Evolutionary conservation across 2,113 vertebrate species (phyloP), one percentile per base, ranked within the genome.

Genomic region (Rafetus swinhoei): DNA sequence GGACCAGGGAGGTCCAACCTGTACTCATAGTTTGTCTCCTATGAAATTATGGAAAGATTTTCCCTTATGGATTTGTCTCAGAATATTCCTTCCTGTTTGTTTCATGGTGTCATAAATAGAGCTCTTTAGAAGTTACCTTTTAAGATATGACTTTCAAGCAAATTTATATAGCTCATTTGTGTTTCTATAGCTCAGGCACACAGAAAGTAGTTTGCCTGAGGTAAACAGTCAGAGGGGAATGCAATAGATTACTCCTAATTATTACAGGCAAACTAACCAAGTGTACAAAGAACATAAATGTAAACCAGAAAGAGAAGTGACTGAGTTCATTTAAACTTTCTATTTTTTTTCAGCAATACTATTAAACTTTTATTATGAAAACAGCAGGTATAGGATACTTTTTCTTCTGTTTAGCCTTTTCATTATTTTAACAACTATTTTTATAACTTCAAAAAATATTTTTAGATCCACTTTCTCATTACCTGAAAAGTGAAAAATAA

Each of bases 121-220:
- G 13, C 4, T 82, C 1, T 90, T 91, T 83, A 22, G 76, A 91
- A 86, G 53, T 79, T 60, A 59, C 82, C 21, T 74, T 74, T 86
- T 82, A 89, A 72, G 60, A 77, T 77, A 77, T 92, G 15, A 95
- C 90, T 93, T 94, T 93, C 69, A 86, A 10, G 72, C 80, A 93
- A 59, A 91, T 94, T 93, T 94, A 94, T 96, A 54, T 25, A 81
- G 7, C 59, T 92, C 12, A 72, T 88, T 93, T 95, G 7, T 86
- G 84, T 92, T 96, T 95, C 90, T 29, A 4, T 93, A 85, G 90
- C 9, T 1, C 39, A 77, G 12, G 39, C 25, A 80, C 16, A 85
- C 39, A 86, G 0, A 25, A 83, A 25, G 29, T 81, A 92, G 93
- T 95, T 94, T 89, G 52, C 50, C 25, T 81, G 53, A 95, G 6